Conservation (phyloP, 2,113 vertebrate genomes). For the Machaerirhynchus nigripectus region DNA sequence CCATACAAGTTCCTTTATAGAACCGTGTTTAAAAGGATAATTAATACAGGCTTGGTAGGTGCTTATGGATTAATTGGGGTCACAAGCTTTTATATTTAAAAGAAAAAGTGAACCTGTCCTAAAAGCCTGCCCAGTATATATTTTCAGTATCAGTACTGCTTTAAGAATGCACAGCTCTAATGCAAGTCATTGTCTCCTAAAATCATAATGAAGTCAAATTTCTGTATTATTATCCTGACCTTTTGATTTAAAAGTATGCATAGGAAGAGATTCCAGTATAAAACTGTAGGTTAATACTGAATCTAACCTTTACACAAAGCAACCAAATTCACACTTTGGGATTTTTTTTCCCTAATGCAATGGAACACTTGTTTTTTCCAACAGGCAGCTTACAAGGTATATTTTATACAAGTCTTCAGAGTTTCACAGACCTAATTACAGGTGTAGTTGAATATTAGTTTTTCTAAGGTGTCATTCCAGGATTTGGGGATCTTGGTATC, state of each 20-base stretch:
- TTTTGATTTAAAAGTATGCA: slow-evolving; percentile 29
- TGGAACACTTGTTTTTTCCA: background rate
- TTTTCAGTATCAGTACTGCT: background rate
- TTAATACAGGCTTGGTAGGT: background rate
- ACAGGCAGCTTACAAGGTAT: background rate
- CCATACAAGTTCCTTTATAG: background rate
- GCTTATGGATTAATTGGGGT: background rate
- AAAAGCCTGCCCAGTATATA: background rate
- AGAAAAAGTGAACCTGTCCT: background rate
- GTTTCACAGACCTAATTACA: background rate
- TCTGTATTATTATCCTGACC: background rate
- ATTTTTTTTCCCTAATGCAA: background rate
- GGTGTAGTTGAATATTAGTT: background rate
- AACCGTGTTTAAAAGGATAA: background rate
- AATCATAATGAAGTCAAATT: background rate
- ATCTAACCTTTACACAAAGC: slow-evolving; percentile 15
- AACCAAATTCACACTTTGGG: background rate
- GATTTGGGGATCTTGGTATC: background rate
- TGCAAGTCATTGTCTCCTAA: background rate
- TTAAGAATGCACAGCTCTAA: background rate
- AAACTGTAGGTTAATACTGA: background rate
- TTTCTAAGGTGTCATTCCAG: background rate
- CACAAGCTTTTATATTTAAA: background rate
- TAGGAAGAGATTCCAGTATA: background rate
- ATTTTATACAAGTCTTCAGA: background rate